These are phyloP conservation scores for Noctua comes DNA, from an alignment of 2,888 invertebrate genomes.

Conservation along the genomic window DNA sequence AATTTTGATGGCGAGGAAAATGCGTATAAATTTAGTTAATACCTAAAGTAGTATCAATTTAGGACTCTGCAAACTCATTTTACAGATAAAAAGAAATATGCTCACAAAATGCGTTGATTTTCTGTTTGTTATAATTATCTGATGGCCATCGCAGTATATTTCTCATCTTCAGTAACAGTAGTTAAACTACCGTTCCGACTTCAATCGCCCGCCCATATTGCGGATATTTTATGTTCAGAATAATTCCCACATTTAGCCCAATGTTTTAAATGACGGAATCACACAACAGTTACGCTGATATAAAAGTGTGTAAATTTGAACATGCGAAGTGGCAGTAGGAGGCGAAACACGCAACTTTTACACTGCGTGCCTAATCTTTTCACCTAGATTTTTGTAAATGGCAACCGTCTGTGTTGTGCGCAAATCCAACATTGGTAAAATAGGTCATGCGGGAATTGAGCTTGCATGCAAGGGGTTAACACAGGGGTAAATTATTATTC, in stretches of 20 bases:
- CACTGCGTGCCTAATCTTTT: constrained; percentile 63
- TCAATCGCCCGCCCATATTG: constrained; percentile 9
- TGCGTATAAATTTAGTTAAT: neutral
- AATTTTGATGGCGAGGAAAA: neutral
- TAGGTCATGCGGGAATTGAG: constrained; percentile 16
- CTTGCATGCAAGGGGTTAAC: constrained; percentile 24
- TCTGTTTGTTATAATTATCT: neutral
- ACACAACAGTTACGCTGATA: constrained; percentile 69
- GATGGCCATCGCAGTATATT: neutral
- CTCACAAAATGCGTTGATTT: neutral
- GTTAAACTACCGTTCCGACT: constrained; percentile 13
- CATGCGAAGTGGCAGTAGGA: constrained; percentile 69
- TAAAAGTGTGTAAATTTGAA: constrained; percentile 69
- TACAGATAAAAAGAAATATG: neutral
- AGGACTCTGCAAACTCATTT: neutral
- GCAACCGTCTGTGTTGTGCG: constrained; percentile 29
- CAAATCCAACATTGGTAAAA: constrained; percentile 31
- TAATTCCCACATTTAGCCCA: constrained; percentile 48
- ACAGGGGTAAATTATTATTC: neutral
- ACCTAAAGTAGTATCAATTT: neutral
- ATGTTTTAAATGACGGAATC: constrained; percentile 66
- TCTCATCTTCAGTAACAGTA: constrained; percentile 13
- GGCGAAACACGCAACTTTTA: constrained; percentile 66
- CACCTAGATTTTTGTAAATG: constrained; percentile 65
- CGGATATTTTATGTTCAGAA: constrained; percentile 27